A percentile compares a stretch with the other conserved stretches of the same genome.
These are phyloP conservation scores for Lacanobia oleracea DNA, from an alignment of 2,888 invertebrate species.

Conservation along the genomic window DNA sequence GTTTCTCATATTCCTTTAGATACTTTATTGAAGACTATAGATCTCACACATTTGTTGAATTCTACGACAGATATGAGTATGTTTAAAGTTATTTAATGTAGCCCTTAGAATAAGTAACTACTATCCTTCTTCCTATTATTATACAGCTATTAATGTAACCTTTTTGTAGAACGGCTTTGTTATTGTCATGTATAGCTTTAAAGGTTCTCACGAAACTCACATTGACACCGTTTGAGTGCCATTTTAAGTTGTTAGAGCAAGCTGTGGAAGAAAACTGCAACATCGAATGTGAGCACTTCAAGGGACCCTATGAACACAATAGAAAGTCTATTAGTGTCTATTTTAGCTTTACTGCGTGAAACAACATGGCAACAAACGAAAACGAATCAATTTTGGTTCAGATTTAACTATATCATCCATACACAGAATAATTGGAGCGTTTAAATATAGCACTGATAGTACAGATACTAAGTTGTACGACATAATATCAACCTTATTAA, in stretches of 20 bases:
- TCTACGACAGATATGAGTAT: neutral
- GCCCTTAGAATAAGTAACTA: neutral
- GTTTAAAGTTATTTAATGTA: neutral
- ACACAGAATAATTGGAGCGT: neutral
- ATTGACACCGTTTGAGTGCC: constrained; percentile 31
- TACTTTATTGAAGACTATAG: neutral
- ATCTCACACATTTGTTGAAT: neutral
- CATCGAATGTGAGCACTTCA: constrained; percentile 5
- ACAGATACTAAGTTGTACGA: neutral
- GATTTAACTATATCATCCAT: neutral
- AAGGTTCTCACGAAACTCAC: constrained; percentile 43
- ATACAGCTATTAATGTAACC: constrained; percentile 26
- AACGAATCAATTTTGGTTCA: neutral
- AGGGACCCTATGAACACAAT: neutral
- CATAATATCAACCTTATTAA: constrained; percentile 13
- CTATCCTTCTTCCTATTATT: constrained; percentile 18
- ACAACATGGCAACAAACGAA: neutral
- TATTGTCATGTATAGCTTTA: constrained; percentile 39
- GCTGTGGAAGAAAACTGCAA: constrained; percentile 17
- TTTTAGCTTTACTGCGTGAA: neutral
- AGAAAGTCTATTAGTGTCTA: neutral
- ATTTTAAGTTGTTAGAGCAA: constrained; percentile 42
- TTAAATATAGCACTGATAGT: neutral
- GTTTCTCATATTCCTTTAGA: neutral
- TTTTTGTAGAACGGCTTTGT: constrained; percentile 41